Evolutionary conservation across 2,888 invertebrate species (phyloP).

Genomic region (Coleophora flavipennella): DNA sequence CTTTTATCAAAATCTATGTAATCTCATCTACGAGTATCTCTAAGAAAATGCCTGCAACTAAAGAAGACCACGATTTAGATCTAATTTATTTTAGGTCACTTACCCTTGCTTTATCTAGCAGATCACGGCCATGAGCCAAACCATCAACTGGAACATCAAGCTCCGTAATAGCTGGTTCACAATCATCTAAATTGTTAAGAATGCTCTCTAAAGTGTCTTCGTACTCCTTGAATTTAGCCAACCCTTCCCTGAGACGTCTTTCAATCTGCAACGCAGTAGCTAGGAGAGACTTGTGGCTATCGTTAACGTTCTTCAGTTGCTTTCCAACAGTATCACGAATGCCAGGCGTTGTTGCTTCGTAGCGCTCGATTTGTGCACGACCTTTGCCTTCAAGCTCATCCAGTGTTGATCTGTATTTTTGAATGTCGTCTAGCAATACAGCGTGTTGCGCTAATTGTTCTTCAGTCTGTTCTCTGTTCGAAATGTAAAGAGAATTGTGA

Average conservation of each 20-base stretch:
- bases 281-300: slow-evolving; percentile 91
- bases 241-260: slow-evolving; percentile 87
- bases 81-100: slow-evolving; percentile 22
- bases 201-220: slow-evolving; percentile 92
- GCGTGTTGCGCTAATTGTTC: slow-evolving; percentile 94
- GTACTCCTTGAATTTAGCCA: slow-evolving; percentile 94
- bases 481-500: slow-evolving; percentile 93
- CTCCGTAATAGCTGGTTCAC: slow-evolving; percentile 85
- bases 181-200: slow-evolving; percentile 83
- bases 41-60: too few species aligned
- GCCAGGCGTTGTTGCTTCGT: slow-evolving; percentile 78
- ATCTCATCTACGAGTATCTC: too few species aligned
- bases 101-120: slow-evolving; percentile 84
- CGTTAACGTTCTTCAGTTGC: slow-evolving; percentile 91
- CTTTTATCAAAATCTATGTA: too few species aligned
- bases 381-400: slow-evolving; percentile 89
- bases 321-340: slow-evolving; percentile 86
- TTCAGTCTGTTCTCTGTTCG: slow-evolving; percentile 91
- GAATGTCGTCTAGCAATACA: slow-evolving; percentile 81
- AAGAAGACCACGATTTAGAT: too few species aligned
- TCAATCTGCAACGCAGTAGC: slow-evolving; percentile 94
- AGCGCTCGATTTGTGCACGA: slow-evolving; percentile 85
- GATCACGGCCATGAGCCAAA: slow-evolving; percentile 79
- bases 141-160: slow-evolving; percentile 82
- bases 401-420: slow-evolving; percentile 85